Evolutionary conservation across 37 sponge, comb jelly and placozoan species (phyloP).

Genomic region (Diacarnus erythraeanus): DNA sequence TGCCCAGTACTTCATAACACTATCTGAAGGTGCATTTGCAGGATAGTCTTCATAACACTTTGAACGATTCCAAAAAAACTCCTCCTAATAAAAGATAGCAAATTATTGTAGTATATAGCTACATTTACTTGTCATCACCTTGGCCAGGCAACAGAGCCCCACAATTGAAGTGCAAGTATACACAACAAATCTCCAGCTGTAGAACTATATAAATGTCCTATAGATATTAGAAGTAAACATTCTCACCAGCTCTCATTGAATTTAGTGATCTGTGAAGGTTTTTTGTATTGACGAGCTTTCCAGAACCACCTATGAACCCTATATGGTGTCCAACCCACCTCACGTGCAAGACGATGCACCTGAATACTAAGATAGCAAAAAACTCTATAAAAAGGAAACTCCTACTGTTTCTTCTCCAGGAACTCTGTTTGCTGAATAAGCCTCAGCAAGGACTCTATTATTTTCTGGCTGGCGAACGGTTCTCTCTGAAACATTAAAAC

Average conservation of each 20-base stretch:
- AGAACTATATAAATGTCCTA: not conserved
- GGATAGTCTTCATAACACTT: constrained; percentile 19
- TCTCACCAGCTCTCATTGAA: constrained; percentile 39
- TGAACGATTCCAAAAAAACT: constrained; percentile 4
- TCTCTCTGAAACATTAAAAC: not conserved
- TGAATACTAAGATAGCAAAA: not conserved
- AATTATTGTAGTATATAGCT: not conserved
- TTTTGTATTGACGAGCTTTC: constrained; percentile 22
- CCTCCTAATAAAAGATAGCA: constrained; percentile 12
- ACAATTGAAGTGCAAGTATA: not conserved
- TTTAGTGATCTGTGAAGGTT: constrained; percentile 35
- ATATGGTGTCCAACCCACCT: constrained; percentile 39
- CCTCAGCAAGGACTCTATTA: not conserved
- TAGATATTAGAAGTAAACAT: not conserved
- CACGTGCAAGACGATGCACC: constrained; percentile 6
- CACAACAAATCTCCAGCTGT: constrained; percentile 27
- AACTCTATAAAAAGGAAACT: not conserved
- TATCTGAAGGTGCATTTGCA: not conserved
- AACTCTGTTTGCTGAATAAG: not conserved
- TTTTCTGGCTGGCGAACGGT: not conserved
- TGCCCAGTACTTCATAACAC: constrained; percentile 26
- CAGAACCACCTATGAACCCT: constrained; percentile 34
- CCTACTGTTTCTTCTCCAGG: constrained; percentile 24
- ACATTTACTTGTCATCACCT: not conserved
- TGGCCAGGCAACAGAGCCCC: constrained; percentile 7